phyloP scores from a whole-genome alignment of 2,888 invertebrate genomes.

The Pterobdella sp. region DNA sequence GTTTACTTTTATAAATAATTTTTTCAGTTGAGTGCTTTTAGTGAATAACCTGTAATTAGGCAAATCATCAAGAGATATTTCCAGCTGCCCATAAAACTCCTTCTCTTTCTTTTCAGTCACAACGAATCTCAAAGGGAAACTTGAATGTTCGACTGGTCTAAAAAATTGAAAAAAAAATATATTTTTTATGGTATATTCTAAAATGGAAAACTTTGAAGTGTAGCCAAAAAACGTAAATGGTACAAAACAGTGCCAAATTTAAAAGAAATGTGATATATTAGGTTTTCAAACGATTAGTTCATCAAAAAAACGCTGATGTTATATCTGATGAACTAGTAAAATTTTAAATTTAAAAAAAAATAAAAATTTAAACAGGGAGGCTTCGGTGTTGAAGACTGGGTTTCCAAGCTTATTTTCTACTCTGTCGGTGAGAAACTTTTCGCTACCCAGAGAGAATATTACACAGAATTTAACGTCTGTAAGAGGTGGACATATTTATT shows the following conservation, averaged over 20 bases:
- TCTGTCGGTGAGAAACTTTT: conserved; percentile 45
- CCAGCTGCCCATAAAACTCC: conserved; percentile 43
- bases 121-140: conserved; percentile 44
- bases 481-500: background rate
- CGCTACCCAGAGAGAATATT: conserved; percentile 47
- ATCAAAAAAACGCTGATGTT: background rate
- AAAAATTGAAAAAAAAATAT: conserved; percentile 45
- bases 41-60: too few relatives aligned
- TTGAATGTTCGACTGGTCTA: conserved; percentile 41
- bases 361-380: conserved; percentile 42
- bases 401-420: conserved; percentile 43
- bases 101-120: conserved; percentile 47
- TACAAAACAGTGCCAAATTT: too few relatives aligned
- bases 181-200: conserved; percentile 47
- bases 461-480: conserved; percentile 43
- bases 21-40: too few relatives aligned
- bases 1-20: too few relatives aligned
- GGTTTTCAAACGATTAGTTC: background rate
- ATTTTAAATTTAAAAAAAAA: background rate
- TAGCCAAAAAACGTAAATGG: too few relatives aligned
- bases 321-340: background rate
- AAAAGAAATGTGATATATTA: too few relatives aligned
- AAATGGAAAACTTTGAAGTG: too few relatives aligned
- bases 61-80: conserved; percentile 38
- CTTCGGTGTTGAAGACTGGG: conserved; percentile 48